phyloP scores from a whole-genome alignment of 2,113 vertebrate species.

The Tachycineta bicolor region DNA sequence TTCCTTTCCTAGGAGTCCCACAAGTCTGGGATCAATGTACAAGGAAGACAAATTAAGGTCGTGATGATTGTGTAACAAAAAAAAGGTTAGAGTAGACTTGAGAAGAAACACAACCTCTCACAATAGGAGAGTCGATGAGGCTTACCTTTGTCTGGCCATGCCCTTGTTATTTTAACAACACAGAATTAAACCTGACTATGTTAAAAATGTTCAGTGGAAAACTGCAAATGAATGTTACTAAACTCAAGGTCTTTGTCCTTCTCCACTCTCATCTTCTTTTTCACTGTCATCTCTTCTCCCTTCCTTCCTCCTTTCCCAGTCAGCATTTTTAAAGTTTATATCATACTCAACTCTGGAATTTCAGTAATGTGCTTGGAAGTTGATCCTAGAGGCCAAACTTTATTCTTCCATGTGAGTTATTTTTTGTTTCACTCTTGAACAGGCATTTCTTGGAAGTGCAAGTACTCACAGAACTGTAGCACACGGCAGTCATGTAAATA shows the following conservation, averaged over 20 bases:
- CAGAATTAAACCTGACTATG: neutral
- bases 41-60: neutral
- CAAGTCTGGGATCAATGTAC: neutral
- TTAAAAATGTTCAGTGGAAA: neutral
- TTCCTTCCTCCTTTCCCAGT: neutral
- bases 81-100: neutral
- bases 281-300: neutral
- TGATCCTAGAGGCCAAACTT: neutral
- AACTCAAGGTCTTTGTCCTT: neutral
- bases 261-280: neutral
- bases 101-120: neutral
- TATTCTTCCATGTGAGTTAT: neutral
- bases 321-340: conserved; percentile 30
- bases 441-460: conserved; percentile 58
- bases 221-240: neutral
- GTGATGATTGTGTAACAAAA: neutral
- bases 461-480: conserved; percentile 29
- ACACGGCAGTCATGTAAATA: conserved; percentile 55
- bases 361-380: conserved; percentile 35
- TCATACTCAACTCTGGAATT: conserved; percentile 13
- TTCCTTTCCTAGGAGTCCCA: neutral
- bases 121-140: neutral
- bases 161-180: neutral
- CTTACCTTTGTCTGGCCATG: neutral
- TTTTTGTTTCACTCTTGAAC: conserved; percentile 38